Evolutionary conservation across 2,797 vertebrate genomes (phyloP), one percentile per base, ranked within the genome.

Genomic region (Micrastur ruficollis): DNA sequence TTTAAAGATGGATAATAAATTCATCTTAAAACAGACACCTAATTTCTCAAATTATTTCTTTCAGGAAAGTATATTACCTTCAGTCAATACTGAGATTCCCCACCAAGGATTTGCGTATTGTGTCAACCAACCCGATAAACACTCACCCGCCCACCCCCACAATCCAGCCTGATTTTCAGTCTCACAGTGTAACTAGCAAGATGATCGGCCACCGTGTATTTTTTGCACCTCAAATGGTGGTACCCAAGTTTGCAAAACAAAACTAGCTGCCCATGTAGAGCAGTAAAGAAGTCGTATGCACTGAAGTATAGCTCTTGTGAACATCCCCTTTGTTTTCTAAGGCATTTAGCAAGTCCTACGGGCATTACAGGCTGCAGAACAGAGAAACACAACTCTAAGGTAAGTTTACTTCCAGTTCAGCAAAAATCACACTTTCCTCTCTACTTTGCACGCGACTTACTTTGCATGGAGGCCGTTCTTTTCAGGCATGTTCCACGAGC

Each of bases 401-500:
- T 2, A 53, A 40, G 15, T 55, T 47, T 18, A 46, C 14, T 62
- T 93, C 19, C 73, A 62, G 31, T 9, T 20, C 27, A 81, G 66
- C 7, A 58, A 26, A 73, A 74, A 32, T 23, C 29, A 56, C 11
- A 8, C 25, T 65, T 65, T 29, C 8, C 25, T 26, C 31, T 46
- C 44, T 63, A 3, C 32, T 83, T 78, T 27, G 19, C 31, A 38
- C 11, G 29, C 19, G 19, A 94, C 98, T 81, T 94, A 99, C 99
- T 98, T 98, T 91, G 98, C 85, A 56, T 99, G 98, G 36, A 99
- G 98, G 84, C 99, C 98, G 5, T 99, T 99, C 73, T 99, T 98
- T 96, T 99, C 99, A 7, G 99, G 99, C 88, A 99, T 98, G 83
- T 99, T 99, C 99, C 99, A 99, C 4, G 97, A 97, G 62, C 97